phyloP scores from a whole-genome alignment of 2,888 invertebrate species.

The Brachyopa scutellaris region DNA sequence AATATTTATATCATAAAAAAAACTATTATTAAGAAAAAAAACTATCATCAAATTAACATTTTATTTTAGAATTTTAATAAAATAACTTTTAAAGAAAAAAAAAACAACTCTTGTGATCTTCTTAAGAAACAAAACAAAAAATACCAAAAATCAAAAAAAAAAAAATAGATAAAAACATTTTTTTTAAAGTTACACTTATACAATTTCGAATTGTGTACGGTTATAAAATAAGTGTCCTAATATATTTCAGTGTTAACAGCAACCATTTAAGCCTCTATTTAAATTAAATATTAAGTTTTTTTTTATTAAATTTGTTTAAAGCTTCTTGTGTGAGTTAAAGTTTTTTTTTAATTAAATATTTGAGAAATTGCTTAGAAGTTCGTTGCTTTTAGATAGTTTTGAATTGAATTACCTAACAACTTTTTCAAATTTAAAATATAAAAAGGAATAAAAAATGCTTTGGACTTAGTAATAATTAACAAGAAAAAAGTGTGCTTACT shows the following conservation, averaged over 20 bases:
- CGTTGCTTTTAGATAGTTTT: constrained; percentile 42
- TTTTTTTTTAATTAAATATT: not conserved
- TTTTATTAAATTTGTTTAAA: not conserved
- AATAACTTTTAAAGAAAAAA: constrained; percentile 21
- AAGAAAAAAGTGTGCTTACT: constrained; percentile 55
- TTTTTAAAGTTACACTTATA: constrained; percentile 20
- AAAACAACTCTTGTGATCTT: constrained; percentile 69
- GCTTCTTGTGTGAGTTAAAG: not conserved
- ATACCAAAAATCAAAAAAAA: constrained; percentile 30
- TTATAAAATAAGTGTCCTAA: constrained; percentile 68
- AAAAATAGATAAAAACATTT: not conserved
- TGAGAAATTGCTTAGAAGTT: constrained; percentile 13
- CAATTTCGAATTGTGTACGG: too few species aligned
- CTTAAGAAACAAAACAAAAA: constrained; percentile 45
- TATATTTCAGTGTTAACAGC: constrained; percentile 57
- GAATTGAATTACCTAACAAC: constrained; percentile 28
- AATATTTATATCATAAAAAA: constrained; percentile 57
- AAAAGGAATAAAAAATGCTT: constrained; percentile 4
- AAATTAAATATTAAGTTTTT: not conserved
- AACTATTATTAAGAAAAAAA: constrained; percentile 45
- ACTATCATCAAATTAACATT: constrained; percentile 65
- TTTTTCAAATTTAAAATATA: constrained; percentile 24
- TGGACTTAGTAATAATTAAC: constrained; percentile 34
- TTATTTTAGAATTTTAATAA: constrained; percentile 55
- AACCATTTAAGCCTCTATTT: not conserved